Conservation (phyloP, 1,140 invertebrate genomes). For the Atta texana region DNA sequence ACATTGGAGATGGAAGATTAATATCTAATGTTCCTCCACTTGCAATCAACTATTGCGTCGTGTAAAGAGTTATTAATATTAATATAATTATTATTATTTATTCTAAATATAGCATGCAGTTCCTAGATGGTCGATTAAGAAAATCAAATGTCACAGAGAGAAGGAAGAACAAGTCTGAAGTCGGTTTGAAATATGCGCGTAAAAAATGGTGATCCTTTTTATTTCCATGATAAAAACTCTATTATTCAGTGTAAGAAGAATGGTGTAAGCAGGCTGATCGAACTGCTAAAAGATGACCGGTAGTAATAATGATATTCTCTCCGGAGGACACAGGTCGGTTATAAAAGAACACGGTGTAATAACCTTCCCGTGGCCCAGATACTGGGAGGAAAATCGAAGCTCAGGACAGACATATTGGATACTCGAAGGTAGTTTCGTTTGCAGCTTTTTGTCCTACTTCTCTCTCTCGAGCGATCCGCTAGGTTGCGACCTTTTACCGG, state of each 20-base stretch:
- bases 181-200: neutral
- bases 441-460: slow-evolving; percentile 69
- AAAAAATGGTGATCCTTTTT: neutral
- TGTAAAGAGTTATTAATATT: too few species aligned
- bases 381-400: slow-evolving; percentile 73
- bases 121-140: neutral
- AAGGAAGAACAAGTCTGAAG: neutral
- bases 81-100: neutral
- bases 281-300: slow-evolving; percentile 31
- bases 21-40: too few species aligned
- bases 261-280: neutral
- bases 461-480: slow-evolving; percentile 10
- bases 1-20: too few species aligned
- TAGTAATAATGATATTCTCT: slow-evolving; percentile 66
- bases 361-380: slow-evolving; percentile 72
- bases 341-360: slow-evolving; percentile 73
- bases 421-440: slow-evolving; percentile 62
- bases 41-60: too few species aligned
- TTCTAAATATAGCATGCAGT: neutral
- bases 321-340: slow-evolving; percentile 56
- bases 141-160: neutral
- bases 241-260: slow-evolving; percentile 27
- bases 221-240: slow-evolving; percentile 43
- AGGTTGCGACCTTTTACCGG: slow-evolving; percentile 51
- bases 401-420: slow-evolving; percentile 73